Conservation (phyloP, 2,797 vertebrate species). For the Coregonus suidteri region DNA sequence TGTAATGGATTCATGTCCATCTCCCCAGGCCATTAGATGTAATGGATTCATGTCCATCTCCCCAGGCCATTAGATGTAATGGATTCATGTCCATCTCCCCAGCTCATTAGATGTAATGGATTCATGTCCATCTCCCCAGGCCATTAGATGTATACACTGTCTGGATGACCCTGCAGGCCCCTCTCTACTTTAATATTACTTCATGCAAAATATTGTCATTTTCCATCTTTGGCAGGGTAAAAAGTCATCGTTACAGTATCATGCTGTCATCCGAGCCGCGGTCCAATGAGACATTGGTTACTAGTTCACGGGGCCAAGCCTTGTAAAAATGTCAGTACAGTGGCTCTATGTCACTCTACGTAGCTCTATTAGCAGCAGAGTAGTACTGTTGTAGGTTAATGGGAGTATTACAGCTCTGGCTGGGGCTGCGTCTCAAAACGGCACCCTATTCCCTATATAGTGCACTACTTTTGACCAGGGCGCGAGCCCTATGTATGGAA, state of each 20-base stretch:
- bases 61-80: background rate
- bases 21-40: background rate
- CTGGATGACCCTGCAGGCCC: background rate
- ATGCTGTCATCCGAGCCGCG: background rate
- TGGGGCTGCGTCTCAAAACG: background rate
- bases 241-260: background rate
- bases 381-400: conserved; percentile 3
- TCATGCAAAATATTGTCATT: background rate
- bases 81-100: background rate
- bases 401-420: background rate
- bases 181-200: background rate
- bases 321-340: conserved; percentile 9
- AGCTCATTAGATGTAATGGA: background rate
- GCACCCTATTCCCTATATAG: background rate
- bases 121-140: background rate
- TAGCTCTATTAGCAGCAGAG: conserved; percentile 4
- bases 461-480: background rate
- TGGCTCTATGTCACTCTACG: conserved; percentile 8
- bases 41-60: background rate
- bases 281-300: conserved; percentile 6
- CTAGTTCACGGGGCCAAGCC: conserved; percentile 10
- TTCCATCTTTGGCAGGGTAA: background rate
- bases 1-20: background rate
- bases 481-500: background rate
- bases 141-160: background rate